Percentiles rank a stretch among this genome's conserved stretches.
These are phyloP conservation scores for Schizaphis graminum DNA, from an alignment of 2,888 invertebrate species.

Conservation along the genomic window DNA sequence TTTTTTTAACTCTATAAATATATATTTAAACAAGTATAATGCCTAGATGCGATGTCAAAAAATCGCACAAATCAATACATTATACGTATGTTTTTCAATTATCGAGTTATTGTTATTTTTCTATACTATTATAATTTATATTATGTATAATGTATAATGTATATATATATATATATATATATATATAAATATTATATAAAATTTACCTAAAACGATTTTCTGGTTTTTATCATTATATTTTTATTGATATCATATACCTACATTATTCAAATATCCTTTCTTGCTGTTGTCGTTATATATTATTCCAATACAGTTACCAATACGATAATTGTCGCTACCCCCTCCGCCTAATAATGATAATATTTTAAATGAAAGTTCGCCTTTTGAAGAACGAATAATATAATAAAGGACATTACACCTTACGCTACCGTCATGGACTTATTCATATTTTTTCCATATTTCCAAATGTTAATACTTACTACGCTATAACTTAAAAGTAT, in stretches of 20 bases:
- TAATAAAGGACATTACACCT: too few species aligned
- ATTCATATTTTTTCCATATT: too few species aligned
- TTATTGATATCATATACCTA: neutral
- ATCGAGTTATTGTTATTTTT: slow-evolving; percentile 45
- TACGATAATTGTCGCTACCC: neutral
- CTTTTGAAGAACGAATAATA: too few species aligned
- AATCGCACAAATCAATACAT: slow-evolving; percentile 16
- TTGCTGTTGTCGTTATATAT: neutral
- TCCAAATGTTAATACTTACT: too few species aligned
- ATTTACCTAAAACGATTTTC: neutral
- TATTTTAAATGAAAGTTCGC: neutral
- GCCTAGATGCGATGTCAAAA: neutral
- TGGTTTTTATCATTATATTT: neutral
- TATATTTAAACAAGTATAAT: neutral
- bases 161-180: neutral
- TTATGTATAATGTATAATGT: neutral
- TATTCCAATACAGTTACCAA: neutral
- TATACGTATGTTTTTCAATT: slow-evolving; percentile 35
- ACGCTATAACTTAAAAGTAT: too few species aligned
- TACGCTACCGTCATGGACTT: too few species aligned
- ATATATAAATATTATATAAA: slow-evolving; percentile 12
- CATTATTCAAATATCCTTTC: neutral
- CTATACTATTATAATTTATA: slow-evolving; percentile 32
- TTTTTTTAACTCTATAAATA: slow-evolving; percentile 29
- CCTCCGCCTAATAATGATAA: neutral